Evolutionary conservation across 2,797 vertebrate genomes (phyloP).

Genomic region (Furcifer pardalis): DNA sequence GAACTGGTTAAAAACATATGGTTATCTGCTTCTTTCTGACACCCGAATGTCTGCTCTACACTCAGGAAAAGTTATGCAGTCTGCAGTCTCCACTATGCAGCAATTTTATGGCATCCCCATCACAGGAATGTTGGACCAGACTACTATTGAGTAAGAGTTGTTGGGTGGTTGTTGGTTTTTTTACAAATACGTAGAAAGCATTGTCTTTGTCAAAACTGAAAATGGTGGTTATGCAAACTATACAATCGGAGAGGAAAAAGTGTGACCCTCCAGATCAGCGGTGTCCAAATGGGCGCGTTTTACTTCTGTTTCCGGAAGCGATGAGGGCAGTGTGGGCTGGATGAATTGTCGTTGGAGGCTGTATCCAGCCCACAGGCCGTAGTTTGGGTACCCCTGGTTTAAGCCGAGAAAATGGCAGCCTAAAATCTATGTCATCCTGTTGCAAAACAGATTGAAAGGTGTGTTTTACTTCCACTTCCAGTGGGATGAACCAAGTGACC

Average conservation of each 20-base stretch:
- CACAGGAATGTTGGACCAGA: constrained; percentile 89
- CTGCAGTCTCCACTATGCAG: constrained; percentile 91
- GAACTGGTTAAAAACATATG: constrained; percentile 92
- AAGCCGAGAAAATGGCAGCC: too few species aligned
- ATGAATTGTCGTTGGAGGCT: too few species aligned
- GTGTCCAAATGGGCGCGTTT: too few species aligned
- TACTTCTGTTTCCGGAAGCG: too few species aligned
- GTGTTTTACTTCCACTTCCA: too few species aligned
- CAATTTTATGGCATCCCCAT: constrained; percentile 92
- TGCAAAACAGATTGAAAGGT: too few species aligned
- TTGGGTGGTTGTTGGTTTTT: constrained; percentile 43
- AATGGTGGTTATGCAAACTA: background rate
- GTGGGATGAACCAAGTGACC: too few species aligned
- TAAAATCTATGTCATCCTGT: too few species aligned
- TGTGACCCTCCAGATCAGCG: too few species aligned
- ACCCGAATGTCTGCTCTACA: constrained; percentile 85
- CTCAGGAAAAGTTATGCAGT: constrained; percentile 90
- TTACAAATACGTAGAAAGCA: background rate
- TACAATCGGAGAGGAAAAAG: background rate
- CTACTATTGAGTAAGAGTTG: constrained; percentile 86
- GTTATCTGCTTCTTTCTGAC: constrained; percentile 89
- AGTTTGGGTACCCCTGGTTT: too few species aligned
- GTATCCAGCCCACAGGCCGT: too few species aligned
- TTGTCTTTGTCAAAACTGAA: background rate
- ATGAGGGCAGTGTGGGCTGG: too few species aligned